phyloP scores from a whole-genome alignment of 2,113 vertebrate species.

The Mesitornis unicolor region DNA sequence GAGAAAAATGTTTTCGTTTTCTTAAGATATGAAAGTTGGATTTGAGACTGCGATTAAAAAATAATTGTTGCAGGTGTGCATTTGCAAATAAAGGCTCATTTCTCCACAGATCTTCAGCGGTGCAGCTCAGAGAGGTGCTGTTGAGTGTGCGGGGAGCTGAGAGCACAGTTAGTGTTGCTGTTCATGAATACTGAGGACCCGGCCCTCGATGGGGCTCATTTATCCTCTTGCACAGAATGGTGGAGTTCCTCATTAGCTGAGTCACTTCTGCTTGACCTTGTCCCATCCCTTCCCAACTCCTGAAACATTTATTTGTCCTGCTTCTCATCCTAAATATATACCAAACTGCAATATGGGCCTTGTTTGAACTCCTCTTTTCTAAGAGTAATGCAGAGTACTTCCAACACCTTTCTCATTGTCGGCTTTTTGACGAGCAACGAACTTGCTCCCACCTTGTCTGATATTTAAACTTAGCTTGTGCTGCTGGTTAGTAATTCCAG shows the following conservation, averaged over 20 bases:
- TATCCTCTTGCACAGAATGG: not conserved
- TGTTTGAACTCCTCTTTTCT: not conserved
- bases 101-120: not conserved
- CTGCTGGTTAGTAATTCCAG: slow-evolving; percentile 69
- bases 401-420: not conserved
- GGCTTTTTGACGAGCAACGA: slow-evolving; percentile 28
- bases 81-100: not conserved
- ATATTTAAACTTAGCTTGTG: slow-evolving; percentile 26
- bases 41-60: not conserved
- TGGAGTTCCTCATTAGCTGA: not conserved
- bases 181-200: not conserved
- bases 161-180: not conserved
- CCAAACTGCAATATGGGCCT: not conserved
- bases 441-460: slow-evolving; percentile 36
- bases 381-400: not conserved
- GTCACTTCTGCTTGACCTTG: not conserved
- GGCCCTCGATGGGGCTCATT: not conserved
- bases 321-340: not conserved
- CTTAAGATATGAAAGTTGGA: not conserved
- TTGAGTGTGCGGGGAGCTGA: not conserved
- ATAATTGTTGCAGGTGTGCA: not conserved
- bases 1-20: not conserved
- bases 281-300: not conserved
- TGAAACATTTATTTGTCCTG: not conserved
- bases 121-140: not conserved